Evolutionary conservation across 2,797 vertebrate species (phyloP).

Genomic region (Myotis vivesi): DNA sequence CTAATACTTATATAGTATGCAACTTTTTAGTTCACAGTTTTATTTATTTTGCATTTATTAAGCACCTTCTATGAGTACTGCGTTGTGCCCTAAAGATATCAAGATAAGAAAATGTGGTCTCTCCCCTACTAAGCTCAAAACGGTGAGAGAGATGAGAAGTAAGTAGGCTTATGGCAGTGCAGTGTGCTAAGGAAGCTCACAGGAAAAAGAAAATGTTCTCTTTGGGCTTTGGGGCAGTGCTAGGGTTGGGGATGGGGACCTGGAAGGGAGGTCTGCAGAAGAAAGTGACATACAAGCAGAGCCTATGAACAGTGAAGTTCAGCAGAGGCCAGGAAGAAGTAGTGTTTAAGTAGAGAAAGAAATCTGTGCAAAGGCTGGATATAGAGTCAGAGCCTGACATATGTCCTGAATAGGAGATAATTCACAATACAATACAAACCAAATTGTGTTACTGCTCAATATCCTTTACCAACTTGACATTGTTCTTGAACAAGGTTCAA

Average conservation of each 20-base stretch:
- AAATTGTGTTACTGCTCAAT: too few species aligned
- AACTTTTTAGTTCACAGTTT: neutral
- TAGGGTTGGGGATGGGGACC: too few species aligned
- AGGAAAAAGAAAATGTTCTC: neutral
- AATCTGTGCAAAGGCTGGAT: neutral
- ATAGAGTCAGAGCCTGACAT: neutral
- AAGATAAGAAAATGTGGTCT: neutral
- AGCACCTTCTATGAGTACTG: neutral
- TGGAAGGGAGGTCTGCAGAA: neutral
- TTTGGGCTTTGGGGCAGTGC: neutral
- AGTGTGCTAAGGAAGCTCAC: neutral
- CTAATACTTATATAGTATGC: neutral
- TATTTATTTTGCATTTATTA: neutral
- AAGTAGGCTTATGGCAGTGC: neutral
- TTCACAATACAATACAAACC: neutral
- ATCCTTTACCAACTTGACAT: too few species aligned
- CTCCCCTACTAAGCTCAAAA: neutral
- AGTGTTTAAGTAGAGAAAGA: neutral
- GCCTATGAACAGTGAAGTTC: neutral
- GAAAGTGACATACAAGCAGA: neutral
- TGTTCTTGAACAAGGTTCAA: too few species aligned
- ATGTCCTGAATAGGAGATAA: neutral
- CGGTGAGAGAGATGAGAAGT: neutral
- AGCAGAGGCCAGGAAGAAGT: neutral
- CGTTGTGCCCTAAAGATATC: neutral